These are phyloP conservation scores for Pseudomyrmex sp. DNA, from an alignment of 1,140 invertebrate species.

Conservation along the genomic window DNA sequence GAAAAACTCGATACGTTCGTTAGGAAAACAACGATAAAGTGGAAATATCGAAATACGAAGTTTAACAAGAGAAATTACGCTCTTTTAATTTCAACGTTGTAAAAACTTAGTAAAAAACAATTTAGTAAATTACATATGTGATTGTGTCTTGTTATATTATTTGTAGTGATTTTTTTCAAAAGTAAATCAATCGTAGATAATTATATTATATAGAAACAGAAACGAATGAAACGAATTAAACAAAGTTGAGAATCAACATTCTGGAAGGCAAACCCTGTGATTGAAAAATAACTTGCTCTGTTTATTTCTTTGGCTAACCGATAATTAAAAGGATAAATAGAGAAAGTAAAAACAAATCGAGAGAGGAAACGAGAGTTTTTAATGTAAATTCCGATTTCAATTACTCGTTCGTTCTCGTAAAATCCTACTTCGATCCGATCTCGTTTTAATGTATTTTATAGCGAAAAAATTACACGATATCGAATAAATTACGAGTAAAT, in stretches of 20 bases:
- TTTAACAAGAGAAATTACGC: background rate
- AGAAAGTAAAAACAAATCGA: background rate
- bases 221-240: no score
- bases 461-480: background rate
- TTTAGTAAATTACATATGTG: background rate
- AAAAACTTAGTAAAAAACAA: no score
- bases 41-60: background rate
- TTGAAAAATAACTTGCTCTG: background rate
- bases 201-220: no score
- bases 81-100: background rate
- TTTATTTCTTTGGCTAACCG: background rate
- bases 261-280: no score
- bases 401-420: background rate
- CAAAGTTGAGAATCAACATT: no score
- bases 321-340: background rate
- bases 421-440: background rate
- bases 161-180: no score
- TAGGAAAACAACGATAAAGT: background rate
- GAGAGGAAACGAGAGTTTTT: background rate
- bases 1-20: background rate
- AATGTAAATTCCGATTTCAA: background rate
- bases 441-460: background rate
- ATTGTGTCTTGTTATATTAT: no score
- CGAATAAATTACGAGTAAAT: background rate
- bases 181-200: no score